Percentiles rank a stretch among this genome's conserved stretches.
Conservation (phyloP, 2,797 vertebrate species). For the Sebastes matsubarae region DNA sequence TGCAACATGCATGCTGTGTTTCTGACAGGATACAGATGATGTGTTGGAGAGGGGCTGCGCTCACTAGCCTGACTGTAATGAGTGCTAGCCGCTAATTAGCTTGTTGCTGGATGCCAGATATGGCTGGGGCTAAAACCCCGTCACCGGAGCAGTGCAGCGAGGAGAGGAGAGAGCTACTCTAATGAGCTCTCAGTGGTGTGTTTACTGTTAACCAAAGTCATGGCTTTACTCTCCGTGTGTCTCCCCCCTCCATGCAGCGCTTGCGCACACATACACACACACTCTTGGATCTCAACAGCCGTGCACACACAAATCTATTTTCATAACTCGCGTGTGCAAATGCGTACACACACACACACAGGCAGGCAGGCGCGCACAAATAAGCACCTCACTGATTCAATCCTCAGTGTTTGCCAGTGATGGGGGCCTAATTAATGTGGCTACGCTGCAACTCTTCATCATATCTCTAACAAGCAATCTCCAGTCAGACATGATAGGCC, state of each 20-base stretch:
- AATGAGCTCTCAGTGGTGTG: slow-evolving; percentile 82
- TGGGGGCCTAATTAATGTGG: slow-evolving; percentile 71
- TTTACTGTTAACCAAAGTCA: slow-evolving; percentile 80
- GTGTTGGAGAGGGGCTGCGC: slow-evolving; percentile 52
- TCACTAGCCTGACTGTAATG: slow-evolving; percentile 73
- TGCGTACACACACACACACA: not conserved
- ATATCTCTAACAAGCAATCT: slow-evolving; percentile 70
- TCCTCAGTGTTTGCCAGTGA: slow-evolving; percentile 54
- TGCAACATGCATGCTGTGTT: slow-evolving; percentile 57
- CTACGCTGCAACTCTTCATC: slow-evolving; percentile 65
- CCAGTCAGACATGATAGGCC: slow-evolving; percentile 60
- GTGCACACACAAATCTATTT: slow-evolving; percentile 41
- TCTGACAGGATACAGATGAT: slow-evolving; percentile 74
- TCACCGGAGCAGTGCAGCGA: slow-evolving; percentile 68
- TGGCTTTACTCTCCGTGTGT: slow-evolving; percentile 60
- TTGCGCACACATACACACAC: slow-evolving; percentile 6
- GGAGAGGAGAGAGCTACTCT: slow-evolving; percentile 66
- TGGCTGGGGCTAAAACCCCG: slow-evolving; percentile 63
- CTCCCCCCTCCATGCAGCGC: slow-evolving; percentile 14
- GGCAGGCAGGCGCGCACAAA: not conserved
- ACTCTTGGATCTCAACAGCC: slow-evolving; percentile 26
- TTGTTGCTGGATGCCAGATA: slow-evolving; percentile 72
- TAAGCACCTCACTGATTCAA: slow-evolving; percentile 53
- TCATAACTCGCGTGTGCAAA: slow-evolving; percentile 44
- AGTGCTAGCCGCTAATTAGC: slow-evolving; percentile 79